Conservation (phyloP, 2,888 invertebrate species). For the Hecatera dysodea region DNA sequence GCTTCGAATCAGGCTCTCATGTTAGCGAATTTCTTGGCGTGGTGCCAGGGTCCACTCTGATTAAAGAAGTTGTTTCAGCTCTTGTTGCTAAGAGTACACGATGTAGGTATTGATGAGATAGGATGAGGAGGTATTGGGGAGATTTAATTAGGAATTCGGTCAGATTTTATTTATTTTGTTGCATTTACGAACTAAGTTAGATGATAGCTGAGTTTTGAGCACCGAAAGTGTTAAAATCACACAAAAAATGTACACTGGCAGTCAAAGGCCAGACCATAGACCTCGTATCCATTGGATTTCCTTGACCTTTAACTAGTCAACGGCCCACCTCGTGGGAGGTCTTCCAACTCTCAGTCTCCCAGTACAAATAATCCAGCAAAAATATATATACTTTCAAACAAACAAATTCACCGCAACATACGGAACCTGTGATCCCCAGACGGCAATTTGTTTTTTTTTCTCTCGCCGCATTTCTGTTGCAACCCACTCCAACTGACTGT, state of each 20-base stretch:
- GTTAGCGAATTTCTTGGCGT: slow-evolving; percentile 39
- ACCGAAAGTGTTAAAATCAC: too few relatives aligned
- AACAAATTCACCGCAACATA: neutral
- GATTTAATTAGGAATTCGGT: neutral
- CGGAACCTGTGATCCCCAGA: slow-evolving; percentile 21
- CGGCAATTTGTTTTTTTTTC: slow-evolving; percentile 20
- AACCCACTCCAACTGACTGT: slow-evolving; percentile 24
- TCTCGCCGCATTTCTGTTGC: slow-evolving; percentile 19
- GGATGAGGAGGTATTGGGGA: too few relatives aligned
- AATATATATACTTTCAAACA: neutral
- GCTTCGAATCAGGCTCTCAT: slow-evolving; percentile 20
- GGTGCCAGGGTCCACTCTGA: slow-evolving; percentile 45
- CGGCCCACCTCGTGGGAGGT: too few relatives aligned
- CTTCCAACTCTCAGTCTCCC: too few relatives aligned
- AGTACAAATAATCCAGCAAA: too few relatives aligned
- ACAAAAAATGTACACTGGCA: too few relatives aligned
- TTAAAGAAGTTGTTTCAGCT: slow-evolving; percentile 41
- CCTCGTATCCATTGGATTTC: too few relatives aligned
- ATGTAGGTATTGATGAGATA: neutral
- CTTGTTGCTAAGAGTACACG: slow-evolving; percentile 30
- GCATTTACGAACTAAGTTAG: too few relatives aligned
- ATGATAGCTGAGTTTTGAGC: too few relatives aligned
- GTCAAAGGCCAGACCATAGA: too few relatives aligned
- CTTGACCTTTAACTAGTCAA: too few relatives aligned
- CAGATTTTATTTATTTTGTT: too few relatives aligned